A percentile compares a stretch with the other conserved stretches of the same genome.
These are phyloP conservation scores for Ylistrum balloti DNA, from an alignment of 1,140 invertebrate genomes.

Conservation along the genomic window DNA sequence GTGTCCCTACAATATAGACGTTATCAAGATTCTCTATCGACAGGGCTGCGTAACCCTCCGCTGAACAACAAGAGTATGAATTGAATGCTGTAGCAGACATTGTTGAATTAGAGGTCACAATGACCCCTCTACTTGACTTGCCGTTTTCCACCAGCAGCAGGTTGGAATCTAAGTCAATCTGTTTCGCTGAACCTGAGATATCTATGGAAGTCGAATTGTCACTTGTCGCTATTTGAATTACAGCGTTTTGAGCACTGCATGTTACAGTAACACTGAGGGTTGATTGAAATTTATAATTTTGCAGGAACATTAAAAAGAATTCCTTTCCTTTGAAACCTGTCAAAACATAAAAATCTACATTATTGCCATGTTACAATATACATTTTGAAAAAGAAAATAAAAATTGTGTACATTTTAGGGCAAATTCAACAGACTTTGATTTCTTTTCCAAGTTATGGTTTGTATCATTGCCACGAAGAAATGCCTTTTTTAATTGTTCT, in stretches of 20 bases:
- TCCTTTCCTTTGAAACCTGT: neutral
- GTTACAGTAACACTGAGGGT: neutral
- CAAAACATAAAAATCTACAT: neutral
- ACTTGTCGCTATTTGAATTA: neutral
- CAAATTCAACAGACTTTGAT: no score
- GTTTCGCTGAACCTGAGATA: neutral
- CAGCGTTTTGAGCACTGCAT: neutral
- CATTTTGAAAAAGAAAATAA: no score
- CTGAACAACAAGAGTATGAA: neutral
- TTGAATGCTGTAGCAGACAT: neutral
- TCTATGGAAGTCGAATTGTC: neutral
- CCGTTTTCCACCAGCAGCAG: neutral
- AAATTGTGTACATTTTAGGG: no score
- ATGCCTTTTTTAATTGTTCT: no score
- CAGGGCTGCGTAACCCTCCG: neutral
- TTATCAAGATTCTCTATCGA: neutral
- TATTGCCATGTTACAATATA: no score
- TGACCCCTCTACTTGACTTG: neutral
- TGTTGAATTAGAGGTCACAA: neutral
- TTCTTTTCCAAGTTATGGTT: no score
- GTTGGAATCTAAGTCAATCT: neutral
- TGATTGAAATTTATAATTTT: neutral
- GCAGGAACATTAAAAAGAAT: neutral
- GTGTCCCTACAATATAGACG: neutral
- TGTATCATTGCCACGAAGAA: no score